Evolutionary conservation across 1,140 invertebrate species (phyloP), one percentile per base, ranked within the genome.

Genomic region (Odontomachus brunneus): DNA sequence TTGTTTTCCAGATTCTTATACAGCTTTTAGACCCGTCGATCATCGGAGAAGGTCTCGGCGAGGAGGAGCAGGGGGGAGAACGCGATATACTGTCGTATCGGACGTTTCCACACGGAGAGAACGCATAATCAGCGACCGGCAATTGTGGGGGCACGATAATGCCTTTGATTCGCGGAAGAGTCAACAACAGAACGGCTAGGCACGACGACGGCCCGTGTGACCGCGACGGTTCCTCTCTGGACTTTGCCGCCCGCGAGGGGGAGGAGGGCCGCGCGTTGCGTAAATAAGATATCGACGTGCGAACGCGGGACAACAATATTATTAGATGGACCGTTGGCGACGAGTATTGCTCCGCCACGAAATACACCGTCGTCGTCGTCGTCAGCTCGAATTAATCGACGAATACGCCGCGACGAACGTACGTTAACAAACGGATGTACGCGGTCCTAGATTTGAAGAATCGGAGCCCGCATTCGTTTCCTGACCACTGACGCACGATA

Each of bases 141-240:
- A 80, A 80, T 80, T 80, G 71, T 80, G 69, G 44, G 29, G 33
- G 51, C 69, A 80, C 22, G 75, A 80, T 80, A 80, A 80, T 71
- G 22, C 51, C 17, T 71, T 17, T 57, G 65, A 80, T 80, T 80
- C 66, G 65, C 51, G 75, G 65, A 80, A 80, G 63, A 80, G 24
- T 80, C 65, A 22, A 80, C 38, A 80, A 69, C 51, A 66, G 38
- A 44, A 7, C 3, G 38, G 9, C 38, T 3, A 44, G 9, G 38
- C 38, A 7, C 3, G 3, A 9, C 3, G 38, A 5, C 3, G 38
- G 3, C 9, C 0, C 9, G 38, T 11, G 4, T 7, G 4, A 9
- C 33, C 51, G 33, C 38, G 51, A n/a, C 65, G 17, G 29, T 48
- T 69, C 14, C 33, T 57, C 75, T 29, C 44, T 80, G 75, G 65